These are phyloP conservation scores for Mimumesa dahlbomi DNA, from an alignment of 2,888 invertebrate species.

Conservation along the genomic window DNA sequence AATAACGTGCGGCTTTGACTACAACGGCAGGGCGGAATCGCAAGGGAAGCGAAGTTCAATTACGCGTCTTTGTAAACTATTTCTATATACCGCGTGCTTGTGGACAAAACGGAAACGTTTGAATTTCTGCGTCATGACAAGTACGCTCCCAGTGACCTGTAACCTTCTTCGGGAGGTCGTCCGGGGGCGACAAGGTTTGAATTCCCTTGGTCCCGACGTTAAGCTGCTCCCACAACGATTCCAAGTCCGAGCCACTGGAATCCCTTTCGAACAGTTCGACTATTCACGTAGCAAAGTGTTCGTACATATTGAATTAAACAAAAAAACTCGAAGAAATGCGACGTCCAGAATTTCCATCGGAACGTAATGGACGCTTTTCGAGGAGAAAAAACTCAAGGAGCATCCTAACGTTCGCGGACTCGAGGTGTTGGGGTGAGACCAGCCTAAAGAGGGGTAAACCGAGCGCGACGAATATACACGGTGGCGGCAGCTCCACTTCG, in stretches of 20 bases:
- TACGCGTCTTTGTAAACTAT: conserved; percentile 33
- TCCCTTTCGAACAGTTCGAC: no score
- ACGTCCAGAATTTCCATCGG: no score
- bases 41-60: conserved; percentile 37
- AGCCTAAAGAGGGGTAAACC: conserved; percentile 63
- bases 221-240: no score
- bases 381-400: no score
- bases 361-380: no score
- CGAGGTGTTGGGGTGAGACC: no score
- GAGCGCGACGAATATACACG: conserved; percentile 64
- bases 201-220: conserved; percentile 57
- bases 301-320: no score
- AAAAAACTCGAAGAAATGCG: no score
- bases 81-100: conserved; percentile 22
- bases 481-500: conserved; percentile 52
- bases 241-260: no score
- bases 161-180: conserved; percentile 43
- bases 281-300: no score
- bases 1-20: conserved; percentile 26
- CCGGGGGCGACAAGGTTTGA: conserved; percentile 56
- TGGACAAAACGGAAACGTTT: conserved; percentile 15
- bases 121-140: conserved; percentile 51
- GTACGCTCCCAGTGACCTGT: conserved; percentile 51
- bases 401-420: no score
- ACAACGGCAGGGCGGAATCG: conserved; percentile 4